Evolutionary conservation across 2,797 vertebrate species (phyloP).

Genomic region (Champsocephalus esox): DNA sequence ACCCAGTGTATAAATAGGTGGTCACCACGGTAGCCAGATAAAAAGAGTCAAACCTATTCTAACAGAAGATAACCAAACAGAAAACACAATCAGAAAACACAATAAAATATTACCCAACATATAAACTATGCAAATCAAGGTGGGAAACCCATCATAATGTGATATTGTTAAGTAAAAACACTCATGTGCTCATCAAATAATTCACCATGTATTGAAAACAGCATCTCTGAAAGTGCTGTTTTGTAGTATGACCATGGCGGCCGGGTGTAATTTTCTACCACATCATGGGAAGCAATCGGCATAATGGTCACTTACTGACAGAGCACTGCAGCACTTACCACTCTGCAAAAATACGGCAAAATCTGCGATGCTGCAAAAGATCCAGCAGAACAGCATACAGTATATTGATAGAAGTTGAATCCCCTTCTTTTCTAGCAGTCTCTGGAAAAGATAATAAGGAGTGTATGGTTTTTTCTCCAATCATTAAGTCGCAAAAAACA

Average conservation of each 20-base stretch:
- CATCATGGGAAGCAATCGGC: slow-evolving; percentile 17
- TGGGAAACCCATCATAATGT: slow-evolving; percentile 3
- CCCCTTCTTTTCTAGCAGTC: background rate
- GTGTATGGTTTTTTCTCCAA: background rate
- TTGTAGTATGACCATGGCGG: background rate
- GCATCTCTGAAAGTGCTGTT: slow-evolving; percentile 7
- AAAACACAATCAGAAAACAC: background rate
- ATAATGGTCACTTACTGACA: slow-evolving; percentile 23
- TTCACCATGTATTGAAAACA: slow-evolving; percentile 13
- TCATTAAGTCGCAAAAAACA: background rate
- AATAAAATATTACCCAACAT: background rate
- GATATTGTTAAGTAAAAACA: background rate
- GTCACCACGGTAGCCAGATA: background rate
- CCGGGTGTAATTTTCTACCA: slow-evolving; percentile 18
- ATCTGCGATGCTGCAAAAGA: slow-evolving; percentile 10
- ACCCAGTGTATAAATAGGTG: no score
- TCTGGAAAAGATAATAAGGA: background rate
- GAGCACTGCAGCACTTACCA: slow-evolving; percentile 8
- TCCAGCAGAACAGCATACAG: background rate
- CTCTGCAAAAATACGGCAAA: slow-evolving; percentile 5
- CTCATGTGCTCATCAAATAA: slow-evolving; percentile 13
- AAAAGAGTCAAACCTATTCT: background rate
- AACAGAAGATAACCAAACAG: slow-evolving; percentile 8
- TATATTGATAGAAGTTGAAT: background rate
- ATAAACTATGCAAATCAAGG: slow-evolving; percentile 12